Evolutionary conservation across 2,888 invertebrate species (phyloP).

Genomic region (Zaprionus bogoriensis): DNA sequence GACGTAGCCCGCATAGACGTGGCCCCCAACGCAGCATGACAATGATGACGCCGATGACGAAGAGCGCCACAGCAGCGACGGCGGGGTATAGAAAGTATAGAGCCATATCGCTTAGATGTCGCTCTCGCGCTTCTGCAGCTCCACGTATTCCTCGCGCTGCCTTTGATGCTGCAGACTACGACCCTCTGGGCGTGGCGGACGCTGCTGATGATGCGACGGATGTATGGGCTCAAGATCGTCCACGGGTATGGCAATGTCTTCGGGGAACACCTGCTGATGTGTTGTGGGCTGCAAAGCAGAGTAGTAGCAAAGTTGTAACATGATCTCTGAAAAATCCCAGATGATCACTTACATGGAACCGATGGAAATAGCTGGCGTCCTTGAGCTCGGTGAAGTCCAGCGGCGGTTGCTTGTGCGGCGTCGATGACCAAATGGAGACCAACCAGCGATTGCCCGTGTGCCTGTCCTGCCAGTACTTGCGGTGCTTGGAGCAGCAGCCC

Average conservation of each 20-base stretch:
- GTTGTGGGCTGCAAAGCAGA: conserved; percentile 68
- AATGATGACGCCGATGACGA: conserved; percentile 90
- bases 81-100: conserved; percentile 88
- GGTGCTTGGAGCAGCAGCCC: conserved; percentile 91
- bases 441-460: conserved; percentile 93
- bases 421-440: conserved; percentile 91
- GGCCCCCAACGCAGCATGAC: conserved; percentile 90
- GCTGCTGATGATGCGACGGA: conserved; percentile 60
- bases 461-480: conserved; percentile 91
- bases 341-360: conserved; percentile 67
- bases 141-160: conserved; percentile 84
- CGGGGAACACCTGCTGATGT: conserved; percentile 71
- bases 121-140: conserved; percentile 90
- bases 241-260: conserved; percentile 78
- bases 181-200: conserved; percentile 79
- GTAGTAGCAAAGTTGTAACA: neutral
- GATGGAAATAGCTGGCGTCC: conserved; percentile 83
- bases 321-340: neutral
- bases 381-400: conserved; percentile 90
- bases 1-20: conserved; percentile 87
- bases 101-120: conserved; percentile 90
- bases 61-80: conserved; percentile 88
- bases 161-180: conserved; percentile 78
- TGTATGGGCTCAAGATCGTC: conserved; percentile 73
- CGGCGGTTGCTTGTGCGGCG: conserved; percentile 92